Evolutionary conservation across 2,797 vertebrate species (phyloP), one percentile per base, ranked within the genome.

Genomic region (Vultur gryphus): DNA sequence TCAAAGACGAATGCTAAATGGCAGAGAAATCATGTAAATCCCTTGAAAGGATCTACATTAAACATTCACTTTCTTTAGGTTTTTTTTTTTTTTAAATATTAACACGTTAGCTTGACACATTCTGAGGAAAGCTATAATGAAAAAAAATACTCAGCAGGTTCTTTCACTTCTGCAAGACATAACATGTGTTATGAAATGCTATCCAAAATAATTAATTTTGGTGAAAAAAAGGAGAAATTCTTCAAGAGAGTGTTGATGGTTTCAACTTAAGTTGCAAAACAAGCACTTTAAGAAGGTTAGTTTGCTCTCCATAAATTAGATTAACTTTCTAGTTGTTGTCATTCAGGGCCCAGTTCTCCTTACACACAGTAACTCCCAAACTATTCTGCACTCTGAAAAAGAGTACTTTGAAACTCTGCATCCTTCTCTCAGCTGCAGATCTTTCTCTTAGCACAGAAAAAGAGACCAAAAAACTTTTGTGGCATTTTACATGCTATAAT

Each of bases 401-500:
- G 19, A 75, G 29, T 13, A 35, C 23, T 59, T 78, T 16, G 33
- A 86, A 92, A 61, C 33, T 43, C 89, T 41, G 13, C 26, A 48
- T 52, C 35, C 28, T 85, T 62, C 54, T 91, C 31, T 59, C 58
- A 76, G 51, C n/a, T 90, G 57, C 52, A 89, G 39, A 76, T 18
- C 29, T 19, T 82, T 84, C 35, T 90, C 70, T 88, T 57, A 88
- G 71, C 28, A 64, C 10, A 78, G 19, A 37, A 73, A 76, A 64
- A 71, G 76, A 59, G 9, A 29, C 10, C 2, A 75, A 81, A 83
- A 89, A 76, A 7, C 6, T 62, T 76, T 7, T 18, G 57, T 85
- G 48, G 67, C n/a, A 79, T 91, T 96, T 90, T 58, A 43, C 15
- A 52, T 20, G 24, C 46, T 90, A 76, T 67, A 70, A 94, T 95